A percentile compares a stretch with the other conserved stretches of the same genome.
Conservation (phyloP, 2,113 vertebrate genomes). For the Tychaedon coryphoeus region DNA sequence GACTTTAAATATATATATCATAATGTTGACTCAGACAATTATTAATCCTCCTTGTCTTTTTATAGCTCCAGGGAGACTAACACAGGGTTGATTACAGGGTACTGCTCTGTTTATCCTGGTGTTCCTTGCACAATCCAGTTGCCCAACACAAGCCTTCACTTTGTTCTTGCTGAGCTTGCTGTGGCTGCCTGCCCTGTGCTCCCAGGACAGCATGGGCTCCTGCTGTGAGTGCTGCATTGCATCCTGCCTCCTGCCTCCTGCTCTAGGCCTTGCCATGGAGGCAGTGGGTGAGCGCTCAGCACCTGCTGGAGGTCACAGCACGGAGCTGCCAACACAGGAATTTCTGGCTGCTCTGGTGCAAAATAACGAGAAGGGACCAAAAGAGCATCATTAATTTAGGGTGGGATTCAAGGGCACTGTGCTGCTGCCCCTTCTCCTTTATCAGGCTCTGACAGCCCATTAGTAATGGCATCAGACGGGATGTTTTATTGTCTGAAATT, state of each 20-base stretch:
- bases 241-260: background rate
- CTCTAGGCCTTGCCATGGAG: background rate
- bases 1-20: background rate
- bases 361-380: background rate
- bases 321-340: accelerated
- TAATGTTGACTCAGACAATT: background rate
- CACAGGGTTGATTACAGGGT: background rate
- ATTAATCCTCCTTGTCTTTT: background rate
- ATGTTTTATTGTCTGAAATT: background rate
- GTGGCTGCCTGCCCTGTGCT: background rate
- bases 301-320: background rate
- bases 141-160: background rate
- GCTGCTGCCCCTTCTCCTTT: background rate
- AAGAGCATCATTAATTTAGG: background rate
- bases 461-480: background rate
- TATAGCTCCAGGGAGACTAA: background rate
- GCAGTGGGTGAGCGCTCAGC: background rate
- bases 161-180: background rate
- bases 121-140: background rate
- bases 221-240: background rate
- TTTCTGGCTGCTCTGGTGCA: background rate
- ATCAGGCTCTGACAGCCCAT: background rate
- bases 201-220: background rate
- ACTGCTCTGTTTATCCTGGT: accelerated
- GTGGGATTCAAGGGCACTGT: background rate